Base-by-base conservation (phyloP, 2,888 invertebrate species). In the Biston stratarius region DNA sequence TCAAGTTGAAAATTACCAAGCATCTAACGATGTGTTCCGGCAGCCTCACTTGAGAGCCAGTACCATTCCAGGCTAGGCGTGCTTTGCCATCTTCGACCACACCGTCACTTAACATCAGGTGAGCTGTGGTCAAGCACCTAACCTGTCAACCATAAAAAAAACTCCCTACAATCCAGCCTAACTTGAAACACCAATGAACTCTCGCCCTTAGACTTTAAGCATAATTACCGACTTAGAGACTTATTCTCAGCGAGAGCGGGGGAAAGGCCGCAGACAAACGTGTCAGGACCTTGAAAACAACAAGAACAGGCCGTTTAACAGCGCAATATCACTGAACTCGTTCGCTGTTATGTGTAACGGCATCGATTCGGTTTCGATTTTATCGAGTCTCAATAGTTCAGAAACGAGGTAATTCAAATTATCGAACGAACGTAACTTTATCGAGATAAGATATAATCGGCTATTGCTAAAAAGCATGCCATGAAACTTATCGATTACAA, bases 261-360 rank as follows among this genome's bases (percentile, higher is more conserved):
- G 72, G 82, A 87, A 85, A 86, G 84, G 83, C 79, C 74, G 72
- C 73, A 66, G 70, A 72, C 74, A 79, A 81, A 71, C 77, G 72
- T 80, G 82, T 71, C 77, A 78, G 67, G 78, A 81, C 88, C 88
- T 88, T 88, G 87, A 86, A 86, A 83, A 78, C 72, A 80, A 77
- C 75, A 77, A 76, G 80, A 80, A 74, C 79, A 76, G 76, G 76
- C 79, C 80, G 76, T 80, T 63, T 55, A 77, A 71, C 73, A 64
- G 74, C 72, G 78, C 81, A 75, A 77, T 74, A 75, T 73, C 72
- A 74, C 71, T 59, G 67, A 81, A 76, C 73, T 69, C 63, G 73
- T 74, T 74, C 70, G 69, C 61, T 66, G 76, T 66, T 72, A 72
- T 72, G 70, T 71, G 74, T 78, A 75, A 78, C 75, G 63, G 75